A percentile compares a stretch with the other conserved stretches of the same genome.
Conservation (phyloP, 2,888 invertebrate species). For the Syritta pipiens region DNA sequence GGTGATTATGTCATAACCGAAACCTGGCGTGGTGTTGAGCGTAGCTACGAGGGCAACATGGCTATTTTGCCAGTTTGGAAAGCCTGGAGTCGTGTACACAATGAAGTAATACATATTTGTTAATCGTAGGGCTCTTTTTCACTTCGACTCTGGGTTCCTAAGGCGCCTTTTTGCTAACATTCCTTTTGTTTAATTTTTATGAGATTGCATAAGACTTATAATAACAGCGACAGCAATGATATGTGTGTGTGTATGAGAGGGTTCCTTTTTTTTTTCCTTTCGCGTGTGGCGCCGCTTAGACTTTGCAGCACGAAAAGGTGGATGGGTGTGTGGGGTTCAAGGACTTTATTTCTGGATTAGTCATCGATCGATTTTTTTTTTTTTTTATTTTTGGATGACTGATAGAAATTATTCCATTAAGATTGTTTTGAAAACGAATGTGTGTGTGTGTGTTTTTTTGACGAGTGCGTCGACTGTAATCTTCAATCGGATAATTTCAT, state of each 20-base stretch:
- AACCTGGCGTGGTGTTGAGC: conserved; percentile 88
- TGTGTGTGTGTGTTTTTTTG: background rate
- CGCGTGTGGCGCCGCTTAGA: conserved; percentile 59
- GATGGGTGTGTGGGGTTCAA: conserved; percentile 56
- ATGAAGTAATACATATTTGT: conserved; percentile 80
- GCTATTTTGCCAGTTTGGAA: conserved; percentile 88
- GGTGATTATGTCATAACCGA: conserved; percentile 86
- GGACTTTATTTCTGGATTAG: conserved; percentile 58
- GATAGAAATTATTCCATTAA: conserved; percentile 24
- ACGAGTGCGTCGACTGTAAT: too few relatives aligned
- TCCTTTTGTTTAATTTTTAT: conserved; percentile 25
- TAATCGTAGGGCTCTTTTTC: conserved; percentile 27
- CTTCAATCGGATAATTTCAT: conserved; percentile 39
- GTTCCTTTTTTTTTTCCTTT: too few relatives aligned
- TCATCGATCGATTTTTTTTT: conserved; percentile 53
- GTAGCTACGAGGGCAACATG: conserved; percentile 82
- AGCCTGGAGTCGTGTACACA: conserved; percentile 88
- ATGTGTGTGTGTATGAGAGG: conserved; percentile 15
- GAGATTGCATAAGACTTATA: conserved; percentile 63
- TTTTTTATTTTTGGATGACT: conserved; percentile 26
- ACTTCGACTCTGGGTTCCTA: too few relatives aligned
- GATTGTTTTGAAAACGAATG: background rate
- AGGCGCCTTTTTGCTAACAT: background rate
- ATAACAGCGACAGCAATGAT: conserved; percentile 46
- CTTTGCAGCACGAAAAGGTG: too few relatives aligned